A percentile compares a stretch with the other conserved stretches of the same genome.
phyloP scores from a whole-genome alignment of 2,888 invertebrate species.

The Priapulus caudatus region DNA sequence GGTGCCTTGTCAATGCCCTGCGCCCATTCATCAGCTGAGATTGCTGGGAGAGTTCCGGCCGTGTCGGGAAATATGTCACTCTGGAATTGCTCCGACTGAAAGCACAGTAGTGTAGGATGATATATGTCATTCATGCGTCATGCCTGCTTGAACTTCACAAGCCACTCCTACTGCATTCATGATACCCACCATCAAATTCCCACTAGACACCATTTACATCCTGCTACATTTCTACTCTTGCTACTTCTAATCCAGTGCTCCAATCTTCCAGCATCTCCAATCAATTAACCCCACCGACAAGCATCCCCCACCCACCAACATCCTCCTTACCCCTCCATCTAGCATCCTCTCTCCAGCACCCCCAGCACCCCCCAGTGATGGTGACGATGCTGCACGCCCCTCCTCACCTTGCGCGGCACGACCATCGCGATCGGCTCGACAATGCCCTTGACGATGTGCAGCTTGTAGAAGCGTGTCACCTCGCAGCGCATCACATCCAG shows the following conservation, averaged over 20 bases:
- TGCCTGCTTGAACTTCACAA: not conserved
- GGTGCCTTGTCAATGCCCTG: constrained; percentile 80
- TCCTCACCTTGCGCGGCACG: constrained; percentile 76
- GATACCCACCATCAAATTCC: not conserved
- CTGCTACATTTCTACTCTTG: no score
- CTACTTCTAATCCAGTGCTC: no score
- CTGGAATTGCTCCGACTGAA: constrained; percentile 81
- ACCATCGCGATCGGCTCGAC: constrained; percentile 97
- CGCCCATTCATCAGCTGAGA: constrained; percentile 70
- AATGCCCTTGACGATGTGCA: constrained; percentile 53
- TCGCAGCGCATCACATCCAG: constrained; percentile 88
- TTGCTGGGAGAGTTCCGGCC: constrained; percentile 71
- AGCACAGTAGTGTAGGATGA: no score
- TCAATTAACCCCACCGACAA: no score
- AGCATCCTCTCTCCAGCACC: no score
- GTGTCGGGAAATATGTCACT: constrained; percentile 95
- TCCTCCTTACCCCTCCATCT: no score
- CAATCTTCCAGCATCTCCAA: no score
- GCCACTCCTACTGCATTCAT: constrained; percentile 2
- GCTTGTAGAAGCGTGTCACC: constrained; percentile 84
- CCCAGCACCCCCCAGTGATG: no score
- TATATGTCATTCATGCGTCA: no score
- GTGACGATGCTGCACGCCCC: no score
- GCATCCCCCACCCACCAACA: no score
- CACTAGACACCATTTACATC: no score